phyloP scores from a whole-genome alignment of 2,113 vertebrate species.

The Sarotherodon lohbergeri region DNA sequence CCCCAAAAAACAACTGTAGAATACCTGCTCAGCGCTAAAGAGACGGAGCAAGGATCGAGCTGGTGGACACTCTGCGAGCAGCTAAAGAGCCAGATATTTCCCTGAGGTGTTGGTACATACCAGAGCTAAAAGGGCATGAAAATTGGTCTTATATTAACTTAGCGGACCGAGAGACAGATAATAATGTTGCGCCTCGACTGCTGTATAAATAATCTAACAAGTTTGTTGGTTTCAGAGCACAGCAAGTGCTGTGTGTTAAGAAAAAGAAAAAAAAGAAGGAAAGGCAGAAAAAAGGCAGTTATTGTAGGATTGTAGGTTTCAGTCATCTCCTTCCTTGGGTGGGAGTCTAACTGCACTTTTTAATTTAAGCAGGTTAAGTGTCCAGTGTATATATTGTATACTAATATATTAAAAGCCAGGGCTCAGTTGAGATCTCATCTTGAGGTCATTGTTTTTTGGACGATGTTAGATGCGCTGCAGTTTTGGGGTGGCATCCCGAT shows the following conservation, averaged over 20 bases:
- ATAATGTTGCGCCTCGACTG: not conserved
- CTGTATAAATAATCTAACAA: not conserved
- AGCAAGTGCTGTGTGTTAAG: not conserved
- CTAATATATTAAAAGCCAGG: not conserved
- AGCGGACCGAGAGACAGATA: not conserved
- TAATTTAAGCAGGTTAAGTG: not conserved
- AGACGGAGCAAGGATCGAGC: not conserved
- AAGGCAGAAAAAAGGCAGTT: fast-evolving
- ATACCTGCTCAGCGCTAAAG: not conserved
- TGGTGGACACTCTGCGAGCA: not conserved
- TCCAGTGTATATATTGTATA: not conserved
- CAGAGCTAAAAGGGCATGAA: not conserved
- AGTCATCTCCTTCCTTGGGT: not conserved
- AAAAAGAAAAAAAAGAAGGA: not conserved
- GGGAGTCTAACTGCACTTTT: not conserved
- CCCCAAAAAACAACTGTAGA: not conserved
- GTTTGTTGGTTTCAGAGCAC: not conserved
- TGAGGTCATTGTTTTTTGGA: not conserved
- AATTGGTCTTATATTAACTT: not conserved
- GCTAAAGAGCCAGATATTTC: not conserved
- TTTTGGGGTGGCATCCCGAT: not conserved
- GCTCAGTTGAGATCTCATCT: not conserved
- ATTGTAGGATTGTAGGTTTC: not conserved
- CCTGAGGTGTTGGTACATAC: not conserved
- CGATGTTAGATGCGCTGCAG: not conserved